A percentile compares a stretch with the other conserved stretches of the same genome.
These are phyloP conservation scores for Athetis lepigone DNA, from an alignment of 2,888 invertebrate species.

Conservation along the genomic window DNA sequence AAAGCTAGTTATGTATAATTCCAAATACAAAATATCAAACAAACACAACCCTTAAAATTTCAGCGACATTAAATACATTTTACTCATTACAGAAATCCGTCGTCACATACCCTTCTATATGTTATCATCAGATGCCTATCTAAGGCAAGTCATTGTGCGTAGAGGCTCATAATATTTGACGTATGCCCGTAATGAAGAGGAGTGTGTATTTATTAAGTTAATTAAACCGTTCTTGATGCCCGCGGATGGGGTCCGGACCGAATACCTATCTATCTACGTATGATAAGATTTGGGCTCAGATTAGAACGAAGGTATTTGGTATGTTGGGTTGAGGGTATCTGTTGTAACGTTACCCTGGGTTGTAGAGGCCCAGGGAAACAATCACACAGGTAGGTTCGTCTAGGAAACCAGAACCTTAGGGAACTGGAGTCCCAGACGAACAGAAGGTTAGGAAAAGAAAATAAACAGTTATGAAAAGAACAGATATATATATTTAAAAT, in stretches of 20 bases:
- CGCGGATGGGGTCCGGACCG: conserved; percentile 63
- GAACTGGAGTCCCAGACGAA: too few species aligned
- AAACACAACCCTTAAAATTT: not conserved
- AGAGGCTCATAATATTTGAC: conserved; percentile 87
- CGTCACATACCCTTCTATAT: conserved; percentile 5
- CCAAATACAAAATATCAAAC: not conserved
- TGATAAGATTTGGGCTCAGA: conserved; percentile 60
- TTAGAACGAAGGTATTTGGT: conserved; percentile 41
- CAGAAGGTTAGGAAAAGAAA: too few species aligned
- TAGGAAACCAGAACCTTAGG: too few species aligned
- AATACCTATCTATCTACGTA: conserved; percentile 46
- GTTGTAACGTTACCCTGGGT: too few species aligned
- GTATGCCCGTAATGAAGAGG: conserved; percentile 89
- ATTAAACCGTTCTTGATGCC: conserved; percentile 87
- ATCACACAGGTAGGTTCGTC: too few species aligned
- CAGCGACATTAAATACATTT: not conserved
- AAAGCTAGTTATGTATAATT: not conserved
- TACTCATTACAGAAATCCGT: conserved; percentile 12
- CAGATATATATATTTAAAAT: too few species aligned
- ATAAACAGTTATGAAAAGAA: too few species aligned
- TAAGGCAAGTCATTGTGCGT: conserved; percentile 59
- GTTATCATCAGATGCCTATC: conserved; percentile 40
- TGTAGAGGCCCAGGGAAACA: too few species aligned
- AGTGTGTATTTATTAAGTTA: conserved; percentile 90
- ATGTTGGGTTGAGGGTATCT: conserved; percentile 20